These are phyloP conservation scores for Dipodomys stephensi DNA, from an alignment of 2,113 vertebrate genomes.

Conservation along the genomic window DNA sequence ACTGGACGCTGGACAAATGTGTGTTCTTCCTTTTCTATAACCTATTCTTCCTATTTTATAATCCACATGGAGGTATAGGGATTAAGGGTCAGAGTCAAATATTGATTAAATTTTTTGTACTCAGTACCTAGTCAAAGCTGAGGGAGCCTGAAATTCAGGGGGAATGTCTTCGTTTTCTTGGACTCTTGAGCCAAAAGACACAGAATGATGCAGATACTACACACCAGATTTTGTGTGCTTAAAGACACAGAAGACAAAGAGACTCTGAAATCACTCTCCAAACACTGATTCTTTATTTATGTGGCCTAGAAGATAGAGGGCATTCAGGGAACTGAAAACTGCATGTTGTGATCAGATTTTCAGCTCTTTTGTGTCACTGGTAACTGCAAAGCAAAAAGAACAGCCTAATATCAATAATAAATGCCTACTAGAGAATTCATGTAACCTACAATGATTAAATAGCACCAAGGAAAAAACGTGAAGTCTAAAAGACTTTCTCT, in stretches of 20 bases:
- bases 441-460: constrained; percentile 46
- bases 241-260: not conserved
- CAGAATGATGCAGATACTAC: not conserved
- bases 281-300: constrained; percentile 63
- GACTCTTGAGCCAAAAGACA: not conserved
- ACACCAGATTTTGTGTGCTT: not conserved
- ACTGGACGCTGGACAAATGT: too few species aligned
- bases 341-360: constrained; percentile 49
- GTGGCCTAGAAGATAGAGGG: not conserved
- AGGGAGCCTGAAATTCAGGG: not conserved
- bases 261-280: constrained; percentile 25
- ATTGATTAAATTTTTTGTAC: not conserved
- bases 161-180: not conserved
- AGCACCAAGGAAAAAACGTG: not conserved
- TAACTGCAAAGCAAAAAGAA: constrained; percentile 59
- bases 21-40: not conserved
- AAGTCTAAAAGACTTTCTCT: constrained; percentile 5
- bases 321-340: constrained; percentile 22
- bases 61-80: not conserved
- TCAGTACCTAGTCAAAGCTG: not conserved
- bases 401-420: constrained; percentile 59
- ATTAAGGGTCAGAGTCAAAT: not conserved
- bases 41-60: not conserved
- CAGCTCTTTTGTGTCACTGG: constrained; percentile 55
- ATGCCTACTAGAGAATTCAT: constrained; percentile 34